phyloP scores from a whole-genome alignment of 2,888 invertebrate species.

The Leptothorax acervorum region DNA sequence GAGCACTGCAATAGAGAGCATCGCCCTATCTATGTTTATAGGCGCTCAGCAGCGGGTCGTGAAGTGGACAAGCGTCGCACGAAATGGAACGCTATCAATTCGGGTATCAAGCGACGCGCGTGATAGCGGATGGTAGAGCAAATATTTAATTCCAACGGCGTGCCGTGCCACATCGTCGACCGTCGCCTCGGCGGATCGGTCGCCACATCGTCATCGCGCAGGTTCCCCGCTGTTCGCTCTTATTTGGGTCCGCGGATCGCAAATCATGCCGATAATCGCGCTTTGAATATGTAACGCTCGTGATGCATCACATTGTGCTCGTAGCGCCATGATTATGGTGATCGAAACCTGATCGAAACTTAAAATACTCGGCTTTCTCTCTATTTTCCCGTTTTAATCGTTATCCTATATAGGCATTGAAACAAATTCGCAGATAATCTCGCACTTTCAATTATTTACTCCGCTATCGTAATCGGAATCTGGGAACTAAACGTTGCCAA shows the following conservation, averaged over 20 bases:
- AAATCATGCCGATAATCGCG: conserved; percentile 76
- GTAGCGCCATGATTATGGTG: conserved; percentile 70
- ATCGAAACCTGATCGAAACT: conserved; percentile 67
- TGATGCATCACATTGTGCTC: conserved; percentile 73
- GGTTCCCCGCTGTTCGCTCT: conserved; percentile 6
- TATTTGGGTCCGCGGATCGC: conserved; percentile 60
- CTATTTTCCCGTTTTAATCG: background rate
- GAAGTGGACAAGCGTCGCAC: conserved; percentile 57
- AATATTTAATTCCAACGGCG: conserved; percentile 79
- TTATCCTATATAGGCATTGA: background rate
- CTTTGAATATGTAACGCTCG: conserved; percentile 73
- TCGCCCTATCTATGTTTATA: conserved; percentile 62
- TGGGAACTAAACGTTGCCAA: background rate
- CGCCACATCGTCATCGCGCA: conserved; percentile 4
- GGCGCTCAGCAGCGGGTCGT: conserved; percentile 53
- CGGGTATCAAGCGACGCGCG: conserved; percentile 67
- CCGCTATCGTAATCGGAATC: background rate
- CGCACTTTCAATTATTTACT: background rate
- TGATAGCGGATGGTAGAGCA: conserved; percentile 71
- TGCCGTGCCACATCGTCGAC: conserved; percentile 67
- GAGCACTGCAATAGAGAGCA: conserved; percentile 45
- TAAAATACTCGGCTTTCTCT: background rate
- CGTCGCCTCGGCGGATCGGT: conserved; percentile 40
- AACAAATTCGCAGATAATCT: background rate
- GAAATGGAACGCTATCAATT: conserved; percentile 74